These are phyloP conservation scores for Catocala nupta DNA, from an alignment of 2,888 invertebrate genomes.

Conservation along the genomic window DNA sequence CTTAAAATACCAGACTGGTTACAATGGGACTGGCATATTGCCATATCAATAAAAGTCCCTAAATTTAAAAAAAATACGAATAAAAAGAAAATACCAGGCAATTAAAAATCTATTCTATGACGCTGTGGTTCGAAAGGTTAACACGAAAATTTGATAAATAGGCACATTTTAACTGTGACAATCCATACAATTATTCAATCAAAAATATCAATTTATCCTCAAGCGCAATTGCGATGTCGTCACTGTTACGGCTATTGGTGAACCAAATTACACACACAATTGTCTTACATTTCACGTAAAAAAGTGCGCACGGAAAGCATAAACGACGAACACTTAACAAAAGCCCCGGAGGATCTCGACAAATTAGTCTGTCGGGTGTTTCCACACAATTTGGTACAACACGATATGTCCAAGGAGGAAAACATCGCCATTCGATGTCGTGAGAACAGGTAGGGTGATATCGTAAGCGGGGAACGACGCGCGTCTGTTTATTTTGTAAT, in stretches of 20 bases:
- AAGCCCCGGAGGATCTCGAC: slow-evolving; percentile 42
- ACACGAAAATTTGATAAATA: too few species aligned
- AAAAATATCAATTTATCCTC: too few species aligned
- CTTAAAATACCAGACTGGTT: too few species aligned
- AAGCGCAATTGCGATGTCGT: slow-evolving; percentile 7
- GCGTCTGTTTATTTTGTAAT: slow-evolving; percentile 8
- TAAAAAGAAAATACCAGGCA: too few species aligned
- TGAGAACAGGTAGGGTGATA: slow-evolving; percentile 61
- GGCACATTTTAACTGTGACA: too few species aligned
- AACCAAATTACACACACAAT: slow-evolving; percentile 16
- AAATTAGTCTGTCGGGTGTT: slow-evolving; percentile 59
- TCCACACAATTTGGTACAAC: slow-evolving; percentile 73
- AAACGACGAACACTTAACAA: slow-evolving; percentile 21
- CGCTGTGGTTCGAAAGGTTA: too few species aligned
- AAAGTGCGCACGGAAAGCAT: slow-evolving; percentile 2
- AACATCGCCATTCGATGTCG: slow-evolving; percentile 64
- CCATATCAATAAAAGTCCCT: too few species aligned
- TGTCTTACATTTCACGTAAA: slow-evolving; percentile 7
- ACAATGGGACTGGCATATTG: too few species aligned
- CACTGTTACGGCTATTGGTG: slow-evolving; percentile 12
- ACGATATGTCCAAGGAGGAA: slow-evolving; percentile 60
- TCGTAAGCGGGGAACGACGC: slow-evolving; percentile 6
- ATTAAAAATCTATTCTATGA: too few species aligned
- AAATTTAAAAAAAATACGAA: too few species aligned
- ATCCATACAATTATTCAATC: too few species aligned